Evolutionary conservation across 2,797 vertebrate genomes (phyloP).

Genomic region (Sebastes vulpes): DNA sequence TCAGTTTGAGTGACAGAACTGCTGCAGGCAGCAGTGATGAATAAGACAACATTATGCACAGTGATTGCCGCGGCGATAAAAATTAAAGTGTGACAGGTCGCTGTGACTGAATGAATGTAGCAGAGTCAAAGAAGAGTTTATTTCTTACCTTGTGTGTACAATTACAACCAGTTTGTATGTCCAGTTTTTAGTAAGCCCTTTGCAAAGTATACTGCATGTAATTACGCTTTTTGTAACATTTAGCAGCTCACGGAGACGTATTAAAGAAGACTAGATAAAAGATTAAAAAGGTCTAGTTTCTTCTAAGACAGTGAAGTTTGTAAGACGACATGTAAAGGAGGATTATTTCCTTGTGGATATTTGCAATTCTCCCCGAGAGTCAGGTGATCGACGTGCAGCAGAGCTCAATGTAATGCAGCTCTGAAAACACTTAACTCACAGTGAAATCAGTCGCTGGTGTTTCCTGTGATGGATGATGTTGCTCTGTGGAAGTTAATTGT

Average conservation of each 20-base stretch:
- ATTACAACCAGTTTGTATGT: not conserved
- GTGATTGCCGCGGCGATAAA: not conserved
- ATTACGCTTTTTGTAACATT: not conserved
- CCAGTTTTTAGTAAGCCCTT: not conserved
- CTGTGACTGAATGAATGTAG: slow-evolving; percentile 8
- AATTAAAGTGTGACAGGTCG: not conserved
- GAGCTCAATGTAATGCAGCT: not conserved
- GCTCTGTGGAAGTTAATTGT: slow-evolving; percentile 2
- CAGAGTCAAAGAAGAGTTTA: not conserved
- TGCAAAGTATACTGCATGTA: too few species aligned
- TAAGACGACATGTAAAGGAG: not conserved
- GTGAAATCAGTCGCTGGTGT: slow-evolving; percentile 4
- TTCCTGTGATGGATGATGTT: slow-evolving; percentile 20
- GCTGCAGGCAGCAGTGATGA: slow-evolving; percentile 15
- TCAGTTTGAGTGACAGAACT: not conserved
- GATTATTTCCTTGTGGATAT: not conserved
- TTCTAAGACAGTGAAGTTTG: not conserved
- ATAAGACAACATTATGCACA: slow-evolving; percentile 6
- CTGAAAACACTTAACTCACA: slow-evolving; percentile 4
- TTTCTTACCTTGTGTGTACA: not conserved
- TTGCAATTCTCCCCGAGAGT: not conserved
- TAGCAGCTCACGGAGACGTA: not conserved
- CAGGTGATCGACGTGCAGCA: not conserved
- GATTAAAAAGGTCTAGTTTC: not conserved
- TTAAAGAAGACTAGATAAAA: not conserved